Conservation (phyloP, 2,113 vertebrate genomes). For the Oreotrochilus melanogaster region DNA sequence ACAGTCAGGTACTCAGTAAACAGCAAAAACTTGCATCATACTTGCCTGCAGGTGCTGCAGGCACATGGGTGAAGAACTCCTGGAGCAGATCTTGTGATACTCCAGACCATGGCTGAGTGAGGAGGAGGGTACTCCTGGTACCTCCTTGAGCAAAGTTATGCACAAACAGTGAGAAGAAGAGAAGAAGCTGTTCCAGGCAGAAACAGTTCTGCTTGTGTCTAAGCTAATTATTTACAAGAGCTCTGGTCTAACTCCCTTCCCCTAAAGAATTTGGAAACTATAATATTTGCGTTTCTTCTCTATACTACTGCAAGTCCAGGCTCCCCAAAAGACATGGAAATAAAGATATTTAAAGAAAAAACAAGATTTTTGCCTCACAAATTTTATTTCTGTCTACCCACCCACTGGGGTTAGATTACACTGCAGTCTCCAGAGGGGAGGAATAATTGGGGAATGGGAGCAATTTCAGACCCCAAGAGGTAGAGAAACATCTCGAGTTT, state of each 20-base stretch:
- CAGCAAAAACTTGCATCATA: background rate
- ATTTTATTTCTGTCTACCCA: background rate
- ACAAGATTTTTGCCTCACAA: background rate
- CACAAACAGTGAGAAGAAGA: background rate
- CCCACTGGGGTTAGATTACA: background rate
- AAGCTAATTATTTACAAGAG: background rate
- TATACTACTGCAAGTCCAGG: background rate
- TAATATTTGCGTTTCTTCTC: background rate
- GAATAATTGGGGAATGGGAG: background rate
- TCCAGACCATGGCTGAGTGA: background rate
- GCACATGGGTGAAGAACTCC: background rate
- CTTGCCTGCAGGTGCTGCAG: background rate
- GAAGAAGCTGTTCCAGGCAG: background rate
- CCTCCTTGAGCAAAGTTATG: background rate
- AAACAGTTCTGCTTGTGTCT: background rate
- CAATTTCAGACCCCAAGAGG: conserved; percentile 18
- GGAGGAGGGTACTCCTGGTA: background rate
- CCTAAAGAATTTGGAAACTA: background rate
- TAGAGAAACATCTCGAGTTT: conserved; percentile 35
- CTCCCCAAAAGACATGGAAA: background rate
- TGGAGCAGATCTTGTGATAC: fast-evolving
- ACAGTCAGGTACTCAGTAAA: background rate
- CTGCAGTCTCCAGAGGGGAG: background rate
- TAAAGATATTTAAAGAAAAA: background rate
- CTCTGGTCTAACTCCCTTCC: background rate